Base-by-base conservation (phyloP, 35 echinoderm and acorn worm species). In the Acanthaster planci region DNA sequence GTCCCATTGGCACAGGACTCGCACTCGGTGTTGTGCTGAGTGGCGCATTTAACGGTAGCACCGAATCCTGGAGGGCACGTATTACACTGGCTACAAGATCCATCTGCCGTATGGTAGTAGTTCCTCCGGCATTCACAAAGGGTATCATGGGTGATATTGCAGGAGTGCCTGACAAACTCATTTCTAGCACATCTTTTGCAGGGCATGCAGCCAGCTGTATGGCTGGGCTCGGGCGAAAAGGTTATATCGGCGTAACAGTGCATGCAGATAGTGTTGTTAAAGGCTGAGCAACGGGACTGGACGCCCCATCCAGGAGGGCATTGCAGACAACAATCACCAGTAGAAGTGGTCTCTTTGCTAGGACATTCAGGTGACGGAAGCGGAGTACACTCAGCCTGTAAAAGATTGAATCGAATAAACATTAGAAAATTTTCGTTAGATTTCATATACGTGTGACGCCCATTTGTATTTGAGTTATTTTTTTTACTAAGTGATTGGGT, bases 11-110 rank as follows among this genome's bases (percentile, higher is more conserved):
- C 77, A 60, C 96, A 99, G 21, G 16, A 15, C 17, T 87, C 67
- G 72, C 96, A 94, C 40, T 30, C 37, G 12, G 92, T 84, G 58
- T 94, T 89, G 30, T 88, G 84, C 5, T 52, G 35, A 22, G 89
- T 58, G 1, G 85, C 79, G 86, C 96, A 99, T 17, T 76, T 67
- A 15, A 88, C 80, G 8, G 84, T 60, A 2, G 88, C 88, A 22
- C 96, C 96, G 47, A 81, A 99, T 17, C 96, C 96, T 27, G 88
- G 86, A 9, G 89, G 88, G 51, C 96, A 99, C 1, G 93, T 86
- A 31, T 86, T 88, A 36, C 96, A 99, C 81, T 99, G 96, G 35
- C 96, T 92, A 40, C 92, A 99, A 0, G 81, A 52, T 3, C 44
- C 84, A 64, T 50, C 57, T 47, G 21, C 9, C 38, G 80, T 90